Evolutionary conservation across 2,113 vertebrate genomes (phyloP), one percentile per base, ranked within the genome.

Genomic region (Noctilio leporinus): DNA sequence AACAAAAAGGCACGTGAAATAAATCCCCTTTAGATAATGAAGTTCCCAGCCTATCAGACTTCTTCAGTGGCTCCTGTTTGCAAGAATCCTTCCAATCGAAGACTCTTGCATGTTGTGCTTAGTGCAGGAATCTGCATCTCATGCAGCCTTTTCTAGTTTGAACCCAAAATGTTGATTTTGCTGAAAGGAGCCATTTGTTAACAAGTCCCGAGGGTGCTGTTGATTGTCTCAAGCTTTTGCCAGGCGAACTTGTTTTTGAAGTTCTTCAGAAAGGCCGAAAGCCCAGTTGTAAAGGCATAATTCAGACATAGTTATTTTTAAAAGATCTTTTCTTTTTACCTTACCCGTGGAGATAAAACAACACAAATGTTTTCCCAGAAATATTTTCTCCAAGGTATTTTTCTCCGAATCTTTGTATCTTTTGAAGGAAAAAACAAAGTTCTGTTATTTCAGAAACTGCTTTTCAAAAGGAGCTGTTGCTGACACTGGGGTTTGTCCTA

Each of bases 221-320:
- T 8, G 89, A 26, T 38, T n/a, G 8, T 86, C 95, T 96, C 72
- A 93, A 81, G 51, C 0, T 85, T 93, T 45, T 2, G n/a, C 57
- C 24, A 67, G 83, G 15, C 51, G 55, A 7, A 64, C 51, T 9
- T 33, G 7, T 6, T 3, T 76, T 67, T 92, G 38, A 87, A 72
- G 53, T 92, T 78, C 57, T 77, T 93, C 55, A 88, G 59, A 83
- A 51, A 91, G 77, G 82, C 49, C 59, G 43, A 73, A 93, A 92
- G 33, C 80, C 40, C 45, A 78, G 64, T 17, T 51, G 20, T 55
- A 64, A 90, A 86, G 80, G 55, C 64, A 73, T 65, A 93, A 89
- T 86, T 95, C 80, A 90, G 53, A 89, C 85, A 72, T 70, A 78
- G 51, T 70, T 88, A 22, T 89, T 75, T 91, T 83, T 35, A 11